Conservation (phyloP, 2,113 vertebrate genomes). For the Chamaetylas fuelleborni region DNA sequence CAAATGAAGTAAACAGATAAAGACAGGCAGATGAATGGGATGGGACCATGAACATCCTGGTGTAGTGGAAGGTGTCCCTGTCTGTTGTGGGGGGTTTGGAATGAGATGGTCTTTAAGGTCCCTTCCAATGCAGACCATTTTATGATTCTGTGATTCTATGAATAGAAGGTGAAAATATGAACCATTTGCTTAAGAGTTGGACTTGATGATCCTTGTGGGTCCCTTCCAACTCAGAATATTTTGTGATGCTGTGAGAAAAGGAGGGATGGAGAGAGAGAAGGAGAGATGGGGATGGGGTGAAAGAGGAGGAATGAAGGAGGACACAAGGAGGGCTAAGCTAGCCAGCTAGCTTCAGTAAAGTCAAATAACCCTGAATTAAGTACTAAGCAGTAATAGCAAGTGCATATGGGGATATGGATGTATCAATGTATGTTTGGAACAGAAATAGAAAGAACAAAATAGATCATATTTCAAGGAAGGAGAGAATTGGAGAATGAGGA, state of each 20-base stretch:
- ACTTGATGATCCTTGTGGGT: neutral
- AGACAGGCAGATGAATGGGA: neutral
- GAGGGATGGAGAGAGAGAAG: neutral
- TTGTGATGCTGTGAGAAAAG: neutral
- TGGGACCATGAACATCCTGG: neutral
- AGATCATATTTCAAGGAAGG: constrained; percentile 53
- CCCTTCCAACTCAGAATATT: neutral
- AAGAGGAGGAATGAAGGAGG: neutral
- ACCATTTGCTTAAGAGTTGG: neutral
- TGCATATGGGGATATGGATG: neutral
- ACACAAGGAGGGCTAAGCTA: neutral
- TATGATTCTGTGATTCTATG: neutral
- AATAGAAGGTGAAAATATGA: neutral
- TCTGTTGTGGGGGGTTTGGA: neutral
- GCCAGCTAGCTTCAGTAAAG: neutral
- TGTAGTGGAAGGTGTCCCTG: neutral
- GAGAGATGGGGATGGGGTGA: neutral
- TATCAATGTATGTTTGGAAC: constrained; percentile 27
- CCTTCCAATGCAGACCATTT: neutral
- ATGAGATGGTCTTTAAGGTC: neutral
- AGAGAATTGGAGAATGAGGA: constrained; percentile 62
- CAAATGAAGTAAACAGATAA: neutral
- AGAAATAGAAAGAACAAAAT: constrained; percentile 59
- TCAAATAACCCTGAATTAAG: constrained; percentile 7
- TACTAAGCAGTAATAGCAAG: constrained; percentile 14